A percentile compares a stretch with the other conserved stretches of the same genome.
Conservation (phyloP, 1,140 invertebrate species). For the Portunus trituberculatus region DNA sequence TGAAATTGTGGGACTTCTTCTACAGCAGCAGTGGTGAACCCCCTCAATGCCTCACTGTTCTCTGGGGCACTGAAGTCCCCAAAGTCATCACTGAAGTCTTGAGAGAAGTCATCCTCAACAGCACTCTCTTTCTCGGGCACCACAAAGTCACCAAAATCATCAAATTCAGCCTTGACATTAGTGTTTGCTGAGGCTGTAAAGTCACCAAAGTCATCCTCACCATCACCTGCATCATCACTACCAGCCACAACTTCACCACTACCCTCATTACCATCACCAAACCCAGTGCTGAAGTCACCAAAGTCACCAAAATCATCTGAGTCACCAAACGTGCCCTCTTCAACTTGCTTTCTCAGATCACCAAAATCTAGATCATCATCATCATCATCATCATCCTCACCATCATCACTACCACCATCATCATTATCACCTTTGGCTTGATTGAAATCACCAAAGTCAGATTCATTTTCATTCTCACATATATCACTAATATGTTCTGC, state of each 20-base stretch:
- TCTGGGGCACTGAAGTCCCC: conserved; percentile 36
- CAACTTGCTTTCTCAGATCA: conserved; percentile 55
- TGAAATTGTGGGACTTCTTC: neutral
- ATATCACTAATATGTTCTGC: neutral
- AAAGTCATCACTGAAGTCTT: conserved; percentile 38
- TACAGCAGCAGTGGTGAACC: neutral
- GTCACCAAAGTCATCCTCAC: conserved; percentile 45
- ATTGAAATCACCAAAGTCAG: conserved; percentile 41
- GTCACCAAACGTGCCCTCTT: conserved; percentile 48
- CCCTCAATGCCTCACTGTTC: neutral
- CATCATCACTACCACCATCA: conserved; percentile 65
- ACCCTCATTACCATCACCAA: conserved; percentile 32
- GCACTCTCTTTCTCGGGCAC: neutral
- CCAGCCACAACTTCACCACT: neutral
- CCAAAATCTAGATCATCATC: conserved; percentile 70
- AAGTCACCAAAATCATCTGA: conserved; percentile 10
- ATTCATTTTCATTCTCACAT: neutral
- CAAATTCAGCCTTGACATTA: conserved; percentile 53
- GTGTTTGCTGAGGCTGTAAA: neutral
- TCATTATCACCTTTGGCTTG: conserved; percentile 36
- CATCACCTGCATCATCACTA: conserved; percentile 16
- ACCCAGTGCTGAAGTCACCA: conserved; percentile 26
- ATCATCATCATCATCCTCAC: conserved; percentile 47
- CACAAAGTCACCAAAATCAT: conserved; percentile 49
- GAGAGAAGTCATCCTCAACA: conserved; percentile 22